Evolutionary conservation across 2,888 invertebrate species (phyloP).

Genomic region (Apotomis betuletana): DNA sequence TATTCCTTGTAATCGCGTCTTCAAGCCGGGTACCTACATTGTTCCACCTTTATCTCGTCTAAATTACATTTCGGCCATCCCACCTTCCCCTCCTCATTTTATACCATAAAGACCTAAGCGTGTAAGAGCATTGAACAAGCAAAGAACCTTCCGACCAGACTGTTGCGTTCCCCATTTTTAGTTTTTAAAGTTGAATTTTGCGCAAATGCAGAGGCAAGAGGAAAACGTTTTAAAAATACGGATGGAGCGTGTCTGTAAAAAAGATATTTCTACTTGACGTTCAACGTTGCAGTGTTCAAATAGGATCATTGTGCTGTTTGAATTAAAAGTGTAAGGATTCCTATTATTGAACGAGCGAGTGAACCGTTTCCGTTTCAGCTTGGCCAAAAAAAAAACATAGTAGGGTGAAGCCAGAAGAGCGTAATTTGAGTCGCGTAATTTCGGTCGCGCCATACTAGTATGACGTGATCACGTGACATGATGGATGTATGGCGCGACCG

Average conservation of each 20-base stretch:
- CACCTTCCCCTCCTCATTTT: constrained; percentile 12
- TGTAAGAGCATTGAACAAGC: neutral
- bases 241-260: neutral
- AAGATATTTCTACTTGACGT: neutral
- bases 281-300: neutral
- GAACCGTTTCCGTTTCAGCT: too few species aligned
- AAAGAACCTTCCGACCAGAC: neutral
- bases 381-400: too few species aligned
- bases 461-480: too few species aligned
- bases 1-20: constrained; percentile 66
- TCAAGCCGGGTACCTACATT: constrained; percentile 57
- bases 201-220: neutral
- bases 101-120: constrained; percentile 6
- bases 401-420: too few species aligned
- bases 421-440: too few species aligned
- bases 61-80: constrained; percentile 60
- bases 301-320: neutral
- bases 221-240: neutral
- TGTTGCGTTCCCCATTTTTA: constrained; percentile 3
- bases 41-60: constrained; percentile 66
- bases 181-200: constrained; percentile 20
- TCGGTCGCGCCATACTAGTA: too few species aligned
- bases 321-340: neutral
- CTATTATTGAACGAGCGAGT: neutral
- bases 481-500: too few species aligned